Evolutionary conservation across 2,113 vertebrate genomes (phyloP), one percentile per base, ranked within the genome.

Genomic region (Mixornis gularis): DNA sequence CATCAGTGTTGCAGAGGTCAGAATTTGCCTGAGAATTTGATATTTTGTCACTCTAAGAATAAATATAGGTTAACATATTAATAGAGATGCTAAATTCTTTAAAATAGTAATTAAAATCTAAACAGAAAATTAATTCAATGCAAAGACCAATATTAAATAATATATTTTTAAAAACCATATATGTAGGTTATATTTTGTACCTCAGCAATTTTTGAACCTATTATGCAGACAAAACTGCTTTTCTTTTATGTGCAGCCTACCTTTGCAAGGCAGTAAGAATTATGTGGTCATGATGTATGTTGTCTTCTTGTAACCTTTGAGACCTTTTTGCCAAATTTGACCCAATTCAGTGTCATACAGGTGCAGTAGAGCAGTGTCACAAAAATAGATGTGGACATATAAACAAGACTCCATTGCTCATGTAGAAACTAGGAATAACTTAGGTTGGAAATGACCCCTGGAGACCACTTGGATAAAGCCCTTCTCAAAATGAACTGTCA

Each of bases 101-200:
- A 43, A n/a, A 4, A 17, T 12, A 74, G 20, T 51, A 65, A 53
- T 46, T 74, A 22, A 84, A 84, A 58, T 59, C 16, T 51, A 6
- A 43, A 27, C 36, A 71, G 24, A 65, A 71, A 43, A 5, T 2
- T 22, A 56, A 84, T 73, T 65, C 26, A 4, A 87, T 53, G 78
- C 32, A 91, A 89, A 81, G 13, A 5, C 25, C 30, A 9, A n/a
- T 36, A 70, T 44, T n/a, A 77, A 48, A 52, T 21, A 48, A 62
- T 13, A 72, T 0, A 3, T 43, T 32, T 74, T 44, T 22, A 0
- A 25, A 55, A 77, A 69, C n/a, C 19, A 1, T 27, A 34, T 26
- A 20, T 40, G 2, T 29, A 77, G 48, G 25, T 43, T 27, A 53
- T 9, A 66, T n/a, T 65, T 58, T 73, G 9, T 46, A 60, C 19